Conservation (phyloP, 2,113 vertebrate genomes). For the Alouatta palliata region DNA sequence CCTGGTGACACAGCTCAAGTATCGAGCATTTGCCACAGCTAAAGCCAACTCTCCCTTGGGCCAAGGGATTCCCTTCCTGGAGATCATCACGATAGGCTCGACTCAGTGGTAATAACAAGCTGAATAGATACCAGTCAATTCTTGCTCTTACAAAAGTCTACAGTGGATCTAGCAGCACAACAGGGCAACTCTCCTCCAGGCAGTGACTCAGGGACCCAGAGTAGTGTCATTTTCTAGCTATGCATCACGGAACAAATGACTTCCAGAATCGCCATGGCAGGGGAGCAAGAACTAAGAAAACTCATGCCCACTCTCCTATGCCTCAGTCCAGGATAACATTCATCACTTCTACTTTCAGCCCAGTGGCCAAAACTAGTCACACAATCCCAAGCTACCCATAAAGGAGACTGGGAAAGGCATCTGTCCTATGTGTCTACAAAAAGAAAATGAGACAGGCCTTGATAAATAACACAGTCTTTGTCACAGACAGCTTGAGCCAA, state of each 20-base stretch:
- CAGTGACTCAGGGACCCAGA: background rate
- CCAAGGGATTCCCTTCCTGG: background rate
- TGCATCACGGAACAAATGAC: rapidly evolving
- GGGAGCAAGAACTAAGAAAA: background rate
- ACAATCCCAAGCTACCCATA: background rate
- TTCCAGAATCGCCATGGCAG: background rate
- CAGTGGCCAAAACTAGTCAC: background rate
- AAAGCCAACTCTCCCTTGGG: background rate
- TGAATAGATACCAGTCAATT: background rate
- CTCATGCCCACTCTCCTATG: background rate
- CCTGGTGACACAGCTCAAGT: background rate
- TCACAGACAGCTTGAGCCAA: background rate
- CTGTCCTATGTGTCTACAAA: too few relatives aligned
- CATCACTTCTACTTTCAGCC: background rate
- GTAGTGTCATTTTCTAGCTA: background rate
- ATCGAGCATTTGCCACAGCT: background rate
- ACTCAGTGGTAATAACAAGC: background rate
- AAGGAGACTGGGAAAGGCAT: background rate
- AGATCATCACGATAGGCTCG: background rate
- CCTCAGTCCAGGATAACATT: background rate
- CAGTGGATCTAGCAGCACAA: rapidly evolving
- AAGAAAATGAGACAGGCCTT: background rate
- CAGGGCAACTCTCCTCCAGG: background rate
- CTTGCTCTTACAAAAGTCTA: background rate
- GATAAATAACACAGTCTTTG: background rate